phyloP scores from a whole-genome alignment of 2,113 vertebrate genomes.

The Callocephalon fimbriatum region DNA sequence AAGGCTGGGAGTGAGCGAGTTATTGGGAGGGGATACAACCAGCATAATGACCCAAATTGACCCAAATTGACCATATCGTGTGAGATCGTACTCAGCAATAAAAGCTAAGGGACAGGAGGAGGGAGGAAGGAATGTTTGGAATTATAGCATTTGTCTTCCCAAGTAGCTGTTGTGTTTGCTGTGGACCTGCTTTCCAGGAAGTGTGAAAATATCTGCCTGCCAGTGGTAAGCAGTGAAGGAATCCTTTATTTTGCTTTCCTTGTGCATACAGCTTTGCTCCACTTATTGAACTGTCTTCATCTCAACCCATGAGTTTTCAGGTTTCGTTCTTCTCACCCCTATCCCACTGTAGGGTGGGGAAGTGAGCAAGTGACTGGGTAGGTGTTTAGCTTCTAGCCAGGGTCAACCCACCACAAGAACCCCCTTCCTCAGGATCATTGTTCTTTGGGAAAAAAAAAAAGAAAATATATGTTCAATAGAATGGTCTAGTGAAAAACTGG shows the following conservation, averaged over 20 bases:
- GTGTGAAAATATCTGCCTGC: neutral
- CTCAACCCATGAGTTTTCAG: neutral
- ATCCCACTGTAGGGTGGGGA: rapidly evolving
- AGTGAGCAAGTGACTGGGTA: neutral
- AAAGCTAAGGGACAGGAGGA: neutral
- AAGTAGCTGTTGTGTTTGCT: neutral
- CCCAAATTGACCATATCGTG: neutral
- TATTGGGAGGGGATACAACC: neutral
- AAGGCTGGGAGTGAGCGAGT: neutral
- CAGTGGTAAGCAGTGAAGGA: neutral
- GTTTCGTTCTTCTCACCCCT: neutral
- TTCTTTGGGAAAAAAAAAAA: neutral
- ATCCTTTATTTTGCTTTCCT: neutral
- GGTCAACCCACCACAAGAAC: neutral
- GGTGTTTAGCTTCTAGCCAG: neutral
- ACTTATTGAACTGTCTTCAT: neutral
- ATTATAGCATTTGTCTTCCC: neutral
- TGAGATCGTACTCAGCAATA: neutral
- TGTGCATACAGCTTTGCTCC: neutral
- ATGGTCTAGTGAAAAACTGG: neutral
- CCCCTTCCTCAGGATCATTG: neutral
- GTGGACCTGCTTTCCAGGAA: neutral
- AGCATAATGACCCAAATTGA: neutral
- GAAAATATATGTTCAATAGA: neutral
- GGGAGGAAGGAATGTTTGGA: neutral